These are phyloP conservation scores for Folsomia manolachei DNA, from an alignment of 2,888 invertebrate genomes.

Conservation along the genomic window DNA sequence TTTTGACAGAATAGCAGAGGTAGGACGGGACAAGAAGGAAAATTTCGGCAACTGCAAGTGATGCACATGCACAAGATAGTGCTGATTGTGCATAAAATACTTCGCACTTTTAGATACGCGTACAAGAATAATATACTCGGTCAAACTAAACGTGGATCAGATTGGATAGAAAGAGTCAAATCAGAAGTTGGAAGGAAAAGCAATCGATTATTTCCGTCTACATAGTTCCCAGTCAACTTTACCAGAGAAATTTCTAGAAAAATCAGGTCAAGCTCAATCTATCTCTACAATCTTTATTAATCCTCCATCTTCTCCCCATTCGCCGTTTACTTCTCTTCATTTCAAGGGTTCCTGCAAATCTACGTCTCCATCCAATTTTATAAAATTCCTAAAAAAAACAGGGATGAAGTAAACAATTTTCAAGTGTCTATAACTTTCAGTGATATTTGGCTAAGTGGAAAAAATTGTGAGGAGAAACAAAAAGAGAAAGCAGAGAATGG, in stretches of 20 bases:
- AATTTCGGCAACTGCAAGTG: conserved; percentile 19
- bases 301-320: neutral
- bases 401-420: too few species aligned
- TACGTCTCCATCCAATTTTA: neutral
- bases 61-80: conserved; percentile 31
- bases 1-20: neutral
- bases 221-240: too few species aligned
- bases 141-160: neutral
- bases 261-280: conserved; percentile 20
- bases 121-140: neutral
- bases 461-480: neutral
- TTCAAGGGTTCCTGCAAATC: too few species aligned
- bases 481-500: neutral
- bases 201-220: conserved; percentile 14
- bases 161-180: neutral
- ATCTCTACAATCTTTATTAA: conserved; percentile 6
- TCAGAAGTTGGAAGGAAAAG: conserved; percentile 5
- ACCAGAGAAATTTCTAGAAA: too few species aligned
- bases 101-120: conserved; percentile 9
- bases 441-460: neutral
- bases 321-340: neutral
- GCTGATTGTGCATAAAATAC: conserved; percentile 23
- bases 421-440: neutral
- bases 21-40: neutral
- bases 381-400: neutral